These are phyloP conservation scores for Rousettus madagascariensis DNA, from an alignment of 2,797 vertebrate genomes.

Conservation along the genomic window DNA sequence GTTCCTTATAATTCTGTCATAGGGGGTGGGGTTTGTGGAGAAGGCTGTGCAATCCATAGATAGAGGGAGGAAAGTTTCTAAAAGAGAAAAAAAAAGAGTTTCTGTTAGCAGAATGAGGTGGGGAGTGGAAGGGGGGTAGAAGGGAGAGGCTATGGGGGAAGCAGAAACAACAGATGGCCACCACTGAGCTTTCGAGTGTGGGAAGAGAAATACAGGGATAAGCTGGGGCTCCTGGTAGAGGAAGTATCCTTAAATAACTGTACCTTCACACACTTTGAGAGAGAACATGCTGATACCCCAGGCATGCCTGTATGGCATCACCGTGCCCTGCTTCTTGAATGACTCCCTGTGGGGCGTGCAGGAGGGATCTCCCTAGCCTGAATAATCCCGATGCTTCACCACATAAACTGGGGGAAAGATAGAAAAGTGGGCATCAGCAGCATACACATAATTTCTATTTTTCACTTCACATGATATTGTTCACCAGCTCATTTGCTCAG, in stretches of 20 bases:
- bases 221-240: background rate
- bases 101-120: background rate
- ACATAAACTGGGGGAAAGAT: background rate
- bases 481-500: background rate
- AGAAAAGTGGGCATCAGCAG: background rate
- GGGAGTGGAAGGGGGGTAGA: background rate
- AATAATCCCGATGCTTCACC: background rate
- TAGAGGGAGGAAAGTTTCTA: constrained; percentile 2
- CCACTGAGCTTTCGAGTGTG: constrained; percentile 63
- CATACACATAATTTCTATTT: background rate
- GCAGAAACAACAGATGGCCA: constrained; percentile 68
- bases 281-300: background rate
- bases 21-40: background rate
- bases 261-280: background rate
- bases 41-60: background rate
- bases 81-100: background rate
- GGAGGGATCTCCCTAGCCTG: background rate
- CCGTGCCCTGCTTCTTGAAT: background rate
- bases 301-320: background rate
- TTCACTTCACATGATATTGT: background rate
- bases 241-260: constrained; percentile 56
- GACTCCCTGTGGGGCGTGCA: constrained; percentile 9
- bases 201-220: constrained; percentile 46
- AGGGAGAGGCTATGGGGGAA: background rate
- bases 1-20: background rate